Conservation (phyloP, 2,888 invertebrate species). For the Encarsia formosa region DNA sequence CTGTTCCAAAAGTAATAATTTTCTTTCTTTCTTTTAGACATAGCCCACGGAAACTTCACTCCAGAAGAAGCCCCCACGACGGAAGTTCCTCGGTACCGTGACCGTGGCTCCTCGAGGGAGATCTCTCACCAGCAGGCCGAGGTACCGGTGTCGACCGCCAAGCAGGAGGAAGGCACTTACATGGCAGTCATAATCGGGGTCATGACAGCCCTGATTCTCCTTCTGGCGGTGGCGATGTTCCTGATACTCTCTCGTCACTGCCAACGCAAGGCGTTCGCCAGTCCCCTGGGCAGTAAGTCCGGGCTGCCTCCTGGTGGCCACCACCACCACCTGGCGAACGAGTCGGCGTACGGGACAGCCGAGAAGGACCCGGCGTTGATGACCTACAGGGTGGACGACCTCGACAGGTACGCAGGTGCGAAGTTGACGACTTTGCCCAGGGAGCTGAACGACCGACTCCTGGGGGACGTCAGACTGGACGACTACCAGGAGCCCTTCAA, state of each 20-base stretch:
- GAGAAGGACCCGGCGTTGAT: slow-evolving; percentile 55
- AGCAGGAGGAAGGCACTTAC: slow-evolving; percentile 55
- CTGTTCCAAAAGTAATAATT: no score
- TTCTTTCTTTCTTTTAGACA: slow-evolving; percentile 53
- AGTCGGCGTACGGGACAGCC: slow-evolving; percentile 55
- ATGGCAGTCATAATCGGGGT: slow-evolving; percentile 58
- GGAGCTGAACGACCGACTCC: slow-evolving; percentile 48
- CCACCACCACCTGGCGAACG: slow-evolving; percentile 53
- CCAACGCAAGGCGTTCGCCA: slow-evolving; percentile 54
- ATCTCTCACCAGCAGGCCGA: slow-evolving; percentile 40
- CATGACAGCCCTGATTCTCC: slow-evolving; percentile 57
- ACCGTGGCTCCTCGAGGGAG: slow-evolving; percentile 41
- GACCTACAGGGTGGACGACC: slow-evolving; percentile 57
- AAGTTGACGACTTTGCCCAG: slow-evolving; percentile 47
- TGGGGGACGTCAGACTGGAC: slow-evolving; percentile 49
- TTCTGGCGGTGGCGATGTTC: slow-evolving; percentile 57
- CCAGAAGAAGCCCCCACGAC: slow-evolving; percentile 52
- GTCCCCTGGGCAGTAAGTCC: slow-evolving; percentile 51
- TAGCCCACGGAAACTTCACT: slow-evolving; percentile 58
- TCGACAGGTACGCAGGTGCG: slow-evolving; percentile 53
- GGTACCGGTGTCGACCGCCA: slow-evolving; percentile 50
- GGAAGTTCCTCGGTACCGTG: slow-evolving; percentile 43
- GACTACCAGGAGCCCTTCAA: slow-evolving; percentile 51
- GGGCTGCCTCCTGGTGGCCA: slow-evolving; percentile 49
- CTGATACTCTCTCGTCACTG: slow-evolving; percentile 55